Evolutionary conservation across 2,888 invertebrate species (phyloP).

Genomic region (Prosapia bicincta): DNA sequence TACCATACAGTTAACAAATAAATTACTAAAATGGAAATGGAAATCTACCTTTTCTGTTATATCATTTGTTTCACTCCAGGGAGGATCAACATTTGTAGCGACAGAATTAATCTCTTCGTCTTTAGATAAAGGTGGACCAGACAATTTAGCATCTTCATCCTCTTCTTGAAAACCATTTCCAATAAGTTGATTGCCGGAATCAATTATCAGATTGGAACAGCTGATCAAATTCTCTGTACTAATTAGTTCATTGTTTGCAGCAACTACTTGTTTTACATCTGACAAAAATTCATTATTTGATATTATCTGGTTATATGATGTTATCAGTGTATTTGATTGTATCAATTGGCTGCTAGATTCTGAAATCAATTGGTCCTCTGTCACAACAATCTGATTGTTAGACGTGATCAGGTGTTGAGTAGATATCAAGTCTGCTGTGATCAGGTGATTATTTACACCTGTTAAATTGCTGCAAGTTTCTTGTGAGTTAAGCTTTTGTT

Average conservation of each 20-base stretch:
- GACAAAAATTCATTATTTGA: background rate
- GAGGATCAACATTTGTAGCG: background rate
- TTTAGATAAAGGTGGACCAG: background rate
- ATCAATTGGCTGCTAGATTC: background rate
- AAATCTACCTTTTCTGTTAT: background rate
- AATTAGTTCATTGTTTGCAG: background rate
- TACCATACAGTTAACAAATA: too few species aligned
- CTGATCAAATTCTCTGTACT: background rate
- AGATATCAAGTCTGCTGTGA: background rate
- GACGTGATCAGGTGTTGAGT: background rate
- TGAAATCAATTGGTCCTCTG: background rate
- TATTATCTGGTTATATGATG: background rate
- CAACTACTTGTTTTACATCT: background rate
- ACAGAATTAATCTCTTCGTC: background rate
- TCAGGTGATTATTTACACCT: background rate
- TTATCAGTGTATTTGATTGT: background rate
- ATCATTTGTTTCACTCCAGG: background rate
- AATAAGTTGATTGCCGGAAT: background rate
- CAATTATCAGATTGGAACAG: background rate
- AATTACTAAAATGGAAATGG: background rate
- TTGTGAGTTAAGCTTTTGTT: background rate
- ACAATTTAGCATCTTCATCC: background rate
- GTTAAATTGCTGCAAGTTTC: background rate
- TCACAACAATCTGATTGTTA: background rate
- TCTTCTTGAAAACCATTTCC: background rate